Conservation (phyloP, 2,797 vertebrate species). For the Gymnocypris eckloni region DNA sequence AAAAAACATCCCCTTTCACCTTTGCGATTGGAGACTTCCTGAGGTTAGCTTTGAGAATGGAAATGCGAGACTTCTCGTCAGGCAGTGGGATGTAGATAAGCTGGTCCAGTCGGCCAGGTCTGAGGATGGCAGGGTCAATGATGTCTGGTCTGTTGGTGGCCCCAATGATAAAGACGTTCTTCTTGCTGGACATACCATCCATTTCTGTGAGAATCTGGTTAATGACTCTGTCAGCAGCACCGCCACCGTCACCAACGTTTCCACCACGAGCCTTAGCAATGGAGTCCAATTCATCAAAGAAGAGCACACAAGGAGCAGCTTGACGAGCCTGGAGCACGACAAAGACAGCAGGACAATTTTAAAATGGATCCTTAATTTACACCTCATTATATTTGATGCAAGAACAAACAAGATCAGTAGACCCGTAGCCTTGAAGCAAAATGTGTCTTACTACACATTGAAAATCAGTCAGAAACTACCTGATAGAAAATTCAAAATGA, state of each 20-base stretch:
- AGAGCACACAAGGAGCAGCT: slow-evolving; percentile 94
- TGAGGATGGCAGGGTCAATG: slow-evolving; percentile 96
- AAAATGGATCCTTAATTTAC: background rate
- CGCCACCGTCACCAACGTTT: slow-evolving; percentile 93
- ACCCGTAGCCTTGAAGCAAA: background rate
- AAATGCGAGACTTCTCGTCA: slow-evolving; percentile 96
- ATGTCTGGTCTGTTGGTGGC: slow-evolving; percentile 98
- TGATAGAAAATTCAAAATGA: background rate
- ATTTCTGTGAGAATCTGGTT: slow-evolving; percentile 99
- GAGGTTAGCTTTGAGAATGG: slow-evolving; percentile 97
- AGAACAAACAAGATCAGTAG: background rate
- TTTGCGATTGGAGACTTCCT: slow-evolving; percentile 97
- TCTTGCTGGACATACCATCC: slow-evolving; percentile 99
- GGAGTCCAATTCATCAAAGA: slow-evolving; percentile 97
- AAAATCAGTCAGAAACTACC: background rate
- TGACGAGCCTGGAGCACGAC: slow-evolving; percentile 85
- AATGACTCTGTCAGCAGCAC: slow-evolving; percentile 95
- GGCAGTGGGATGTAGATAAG: slow-evolving; percentile 98
- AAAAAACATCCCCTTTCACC: slow-evolving; percentile 69
- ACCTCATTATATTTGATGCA: background rate
- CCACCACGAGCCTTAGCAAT: slow-evolving; percentile 97
- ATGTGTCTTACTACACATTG: background rate
- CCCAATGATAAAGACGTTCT: slow-evolving; percentile 98
- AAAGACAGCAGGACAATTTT: background rate
- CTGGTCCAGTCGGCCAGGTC: slow-evolving; percentile 94